Conservation (phyloP, 2,888 invertebrate genomes). For the Baronia brevicornis region DNA sequence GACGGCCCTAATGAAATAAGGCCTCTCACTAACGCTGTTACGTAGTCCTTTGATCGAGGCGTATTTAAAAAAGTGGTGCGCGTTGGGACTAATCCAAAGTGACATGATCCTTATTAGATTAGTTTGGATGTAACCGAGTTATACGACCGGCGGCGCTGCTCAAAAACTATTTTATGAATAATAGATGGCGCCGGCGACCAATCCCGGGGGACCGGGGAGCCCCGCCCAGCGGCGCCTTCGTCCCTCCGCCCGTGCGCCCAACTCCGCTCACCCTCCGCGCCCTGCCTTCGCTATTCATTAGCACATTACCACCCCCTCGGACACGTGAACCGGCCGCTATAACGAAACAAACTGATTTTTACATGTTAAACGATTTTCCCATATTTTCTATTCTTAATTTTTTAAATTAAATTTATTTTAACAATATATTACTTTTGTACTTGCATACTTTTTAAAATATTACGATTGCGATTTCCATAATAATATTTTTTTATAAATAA, state of each 20-base stretch:
- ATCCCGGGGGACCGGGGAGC: slow-evolving; percentile 61
- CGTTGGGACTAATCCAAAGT: slow-evolving; percentile 65
- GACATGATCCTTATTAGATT: slow-evolving; percentile 73
- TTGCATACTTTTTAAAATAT: no score
- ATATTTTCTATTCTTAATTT: slow-evolving; percentile 1
- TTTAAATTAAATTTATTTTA: background rate
- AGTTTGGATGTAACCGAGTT: slow-evolving; percentile 57
- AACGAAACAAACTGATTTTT: slow-evolving; percentile 62
- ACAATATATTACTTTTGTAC: background rate
- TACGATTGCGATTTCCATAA: slow-evolving; percentile 4
- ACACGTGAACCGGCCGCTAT: slow-evolving; percentile 45
- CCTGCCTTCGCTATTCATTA: slow-evolving; percentile 70
- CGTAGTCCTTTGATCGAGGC: slow-evolving; percentile 51
- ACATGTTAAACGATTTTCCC: slow-evolving; percentile 11
- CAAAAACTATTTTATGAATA: slow-evolving; percentile 77
- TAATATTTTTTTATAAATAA: slow-evolving; percentile 4
- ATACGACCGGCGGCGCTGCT: slow-evolving; percentile 67
- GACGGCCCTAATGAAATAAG: slow-evolving; percentile 49
- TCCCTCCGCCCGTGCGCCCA: slow-evolving; percentile 24
- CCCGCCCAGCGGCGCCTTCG: slow-evolving; percentile 31
- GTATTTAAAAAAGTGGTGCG: slow-evolving; percentile 47
- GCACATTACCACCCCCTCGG: slow-evolving; percentile 69
- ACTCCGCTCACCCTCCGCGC: slow-evolving; percentile 31
- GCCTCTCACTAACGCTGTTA: slow-evolving; percentile 42
- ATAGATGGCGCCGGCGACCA: slow-evolving; percentile 71